These are phyloP conservation scores for Noctua pronuba DNA, from an alignment of 2,888 invertebrate genomes.

Conservation along the genomic window DNA sequence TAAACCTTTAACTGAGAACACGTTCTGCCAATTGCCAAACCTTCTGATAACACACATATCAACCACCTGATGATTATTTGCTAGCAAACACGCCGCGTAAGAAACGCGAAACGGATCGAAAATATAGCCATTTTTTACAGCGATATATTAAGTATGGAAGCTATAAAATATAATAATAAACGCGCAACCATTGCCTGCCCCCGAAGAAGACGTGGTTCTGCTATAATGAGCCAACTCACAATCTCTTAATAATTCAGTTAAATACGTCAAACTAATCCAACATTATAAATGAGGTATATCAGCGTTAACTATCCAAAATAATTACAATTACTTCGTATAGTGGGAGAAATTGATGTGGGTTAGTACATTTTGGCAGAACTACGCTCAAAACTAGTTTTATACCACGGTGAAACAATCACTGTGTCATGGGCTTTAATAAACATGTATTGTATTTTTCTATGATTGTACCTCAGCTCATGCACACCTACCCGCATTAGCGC, in stretches of 20 bases:
- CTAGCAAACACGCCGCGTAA: constrained; percentile 4
- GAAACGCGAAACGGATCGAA: neutral
- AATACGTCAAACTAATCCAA: neutral
- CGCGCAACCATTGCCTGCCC: constrained; percentile 15
- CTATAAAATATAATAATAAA: constrained; percentile 22
- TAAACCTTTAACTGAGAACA: neutral
- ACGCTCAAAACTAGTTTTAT: neutral
- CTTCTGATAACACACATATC: neutral
- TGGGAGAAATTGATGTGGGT: neutral
- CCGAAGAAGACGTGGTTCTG: neutral
- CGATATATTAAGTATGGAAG: constrained; percentile 9
- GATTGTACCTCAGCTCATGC: no score
- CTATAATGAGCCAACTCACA: constrained; percentile 1
- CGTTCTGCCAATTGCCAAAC: neutral
- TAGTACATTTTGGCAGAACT: neutral
- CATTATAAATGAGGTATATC: neutral
- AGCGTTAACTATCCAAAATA: neutral
- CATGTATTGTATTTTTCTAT: no score
- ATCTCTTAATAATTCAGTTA: neutral
- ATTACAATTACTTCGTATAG: neutral
- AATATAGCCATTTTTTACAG: constrained; percentile 30
- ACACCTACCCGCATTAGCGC: no score
- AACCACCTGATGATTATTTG: neutral
- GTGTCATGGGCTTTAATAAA: no score
- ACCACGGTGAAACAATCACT: no score